Base-by-base conservation (phyloP, 2,113 vertebrate species). In the Limanda limanda region DNA sequence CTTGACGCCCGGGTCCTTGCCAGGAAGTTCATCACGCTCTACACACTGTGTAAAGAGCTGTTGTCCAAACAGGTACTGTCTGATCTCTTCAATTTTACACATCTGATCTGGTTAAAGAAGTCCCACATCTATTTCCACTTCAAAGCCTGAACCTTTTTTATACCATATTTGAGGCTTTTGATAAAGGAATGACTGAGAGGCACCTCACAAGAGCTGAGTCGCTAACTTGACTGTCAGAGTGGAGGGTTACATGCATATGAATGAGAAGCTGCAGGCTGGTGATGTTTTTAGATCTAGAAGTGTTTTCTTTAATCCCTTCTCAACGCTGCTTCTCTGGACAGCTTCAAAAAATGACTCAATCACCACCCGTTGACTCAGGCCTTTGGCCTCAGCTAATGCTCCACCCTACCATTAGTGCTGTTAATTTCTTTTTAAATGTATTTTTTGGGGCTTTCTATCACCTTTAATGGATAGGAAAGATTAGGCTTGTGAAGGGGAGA, bases 11-110 rank as follows among this genome's bases (percentile, higher is more conserved):
- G 96, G 0, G 67, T 92, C 0, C 86, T 99, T 25, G 97, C 97
- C 14, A 94, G 95, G 83, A 99, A 99, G 73, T 99, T 99, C 79
- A 98, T 98, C 86, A 97, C 96, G 0, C 96, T 99, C 47, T 99
- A 99, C 87, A 94, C 92, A 0, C 84, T 99, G 81, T 99, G 98
- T 89, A 98, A 95, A 88, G 97, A 99, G 84, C 95, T 99, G 59
- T 90, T 99, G 60, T 99, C 98, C 76, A 98, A 98, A 89, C 97
- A 99, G 96, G 98, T 98, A 92, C 45, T 47, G 11, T 67, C 54
- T 68, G 4, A 47, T 66, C 40, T 51, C 11, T 59, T 57, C 2
- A 0, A 1, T 18, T 12, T 35, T 21, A 52, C 54, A n/a, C 68
- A 57, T 35, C 25, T 9, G 13, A 48, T 71, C 17, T 4, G 21